Evolutionary conservation across 35 echinoderm and acorn worm species (phyloP).

Genomic region (Heliocidaris erythrogramma): DNA sequence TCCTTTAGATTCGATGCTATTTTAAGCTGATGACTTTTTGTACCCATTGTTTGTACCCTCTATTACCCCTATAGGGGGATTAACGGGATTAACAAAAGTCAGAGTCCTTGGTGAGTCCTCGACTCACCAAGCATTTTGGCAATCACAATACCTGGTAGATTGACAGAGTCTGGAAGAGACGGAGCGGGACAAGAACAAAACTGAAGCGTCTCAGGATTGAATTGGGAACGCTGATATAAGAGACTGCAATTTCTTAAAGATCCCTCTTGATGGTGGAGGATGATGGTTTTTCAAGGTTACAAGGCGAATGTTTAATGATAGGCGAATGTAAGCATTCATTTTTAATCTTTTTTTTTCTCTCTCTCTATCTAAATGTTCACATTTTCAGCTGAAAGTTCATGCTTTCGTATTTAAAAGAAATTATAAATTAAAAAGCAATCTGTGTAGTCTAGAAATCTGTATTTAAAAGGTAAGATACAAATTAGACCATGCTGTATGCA

Average conservation of each 20-base stretch:
- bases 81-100: conserved; percentile 11
- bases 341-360: too few relatives aligned
- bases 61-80: neutral
- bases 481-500: too few relatives aligned
- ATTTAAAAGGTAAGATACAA: too few relatives aligned
- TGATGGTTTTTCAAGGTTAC: neutral
- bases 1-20: neutral
- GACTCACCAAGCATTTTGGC: neutral
- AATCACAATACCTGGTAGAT: neutral
- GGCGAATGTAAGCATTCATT: neutral
- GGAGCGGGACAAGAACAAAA: neutral
- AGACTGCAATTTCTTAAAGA: neutral
- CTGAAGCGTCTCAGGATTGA: neutral
- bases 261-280: neutral
- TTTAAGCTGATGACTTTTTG: neutral
- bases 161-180: neutral
- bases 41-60: neutral
- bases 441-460: too few relatives aligned
- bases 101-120: neutral
- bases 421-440: too few relatives aligned
- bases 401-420: too few relatives aligned
- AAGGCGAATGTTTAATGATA: neutral
- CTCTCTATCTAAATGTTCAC: too few relatives aligned
- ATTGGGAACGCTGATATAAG: neutral
- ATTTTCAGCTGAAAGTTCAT: too few relatives aligned